These are phyloP conservation scores for Arctia plantaginis DNA, from an alignment of 2,888 invertebrate genomes.

Conservation along the genomic window DNA sequence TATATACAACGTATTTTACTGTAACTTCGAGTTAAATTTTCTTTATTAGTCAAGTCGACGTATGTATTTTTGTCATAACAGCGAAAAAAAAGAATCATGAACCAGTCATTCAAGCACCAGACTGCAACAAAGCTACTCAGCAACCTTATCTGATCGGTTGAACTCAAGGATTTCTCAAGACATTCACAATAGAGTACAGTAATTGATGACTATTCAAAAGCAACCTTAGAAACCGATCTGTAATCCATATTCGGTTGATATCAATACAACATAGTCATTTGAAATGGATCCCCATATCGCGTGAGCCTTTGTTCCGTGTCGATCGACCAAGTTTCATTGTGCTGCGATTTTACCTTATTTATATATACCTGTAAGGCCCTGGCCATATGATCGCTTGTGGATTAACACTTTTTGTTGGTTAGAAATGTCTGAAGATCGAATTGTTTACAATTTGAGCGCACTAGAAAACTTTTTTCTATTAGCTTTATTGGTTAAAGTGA, in stretches of 20 bases:
- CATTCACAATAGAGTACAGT: constrained; percentile 13
- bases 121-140: neutral
- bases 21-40: too few species aligned
- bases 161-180: constrained; percentile 1
- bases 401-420: constrained; percentile 23
- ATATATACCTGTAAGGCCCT: constrained; percentile 22
- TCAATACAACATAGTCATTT: constrained; percentile 26
- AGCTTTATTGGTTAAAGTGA: constrained; percentile 20
- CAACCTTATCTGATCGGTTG: neutral
- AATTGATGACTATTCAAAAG: constrained; percentile 19
- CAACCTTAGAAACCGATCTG: constrained; percentile 24
- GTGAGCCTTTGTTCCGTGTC: constrained; percentile 36
- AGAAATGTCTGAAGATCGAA: constrained; percentile 13
- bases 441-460: constrained; percentile 10
- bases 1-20: too few species aligned
- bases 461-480: constrained; percentile 19
- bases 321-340: constrained; percentile 40
- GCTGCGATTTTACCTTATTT: constrained; percentile 27
- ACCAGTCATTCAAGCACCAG: neutral
- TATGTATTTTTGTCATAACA: too few species aligned
- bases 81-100: neutral
- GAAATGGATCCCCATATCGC: constrained; percentile 32
- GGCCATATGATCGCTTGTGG: constrained; percentile 17
- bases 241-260: constrained; percentile 25
- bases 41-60: too few species aligned